phyloP scores from a whole-genome alignment of 2,113 vertebrate genomes.

The Casuarius casuarius region DNA sequence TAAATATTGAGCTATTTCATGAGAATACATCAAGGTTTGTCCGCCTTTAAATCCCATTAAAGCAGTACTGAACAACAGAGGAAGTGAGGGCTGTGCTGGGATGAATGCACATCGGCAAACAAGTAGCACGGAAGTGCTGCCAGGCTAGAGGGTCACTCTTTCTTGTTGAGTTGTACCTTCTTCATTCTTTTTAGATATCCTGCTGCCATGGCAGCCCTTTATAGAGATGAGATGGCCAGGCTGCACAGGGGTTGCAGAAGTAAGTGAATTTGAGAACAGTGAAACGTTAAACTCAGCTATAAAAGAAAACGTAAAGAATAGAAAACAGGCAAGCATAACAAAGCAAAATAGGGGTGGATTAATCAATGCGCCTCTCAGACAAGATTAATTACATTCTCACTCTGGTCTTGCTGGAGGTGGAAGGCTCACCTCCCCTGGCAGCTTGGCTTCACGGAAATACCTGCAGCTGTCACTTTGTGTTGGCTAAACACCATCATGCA shows the following conservation, averaged over 20 bases:
- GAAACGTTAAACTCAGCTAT: fast-evolving
- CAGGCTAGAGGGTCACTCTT: background rate
- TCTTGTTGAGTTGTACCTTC: background rate
- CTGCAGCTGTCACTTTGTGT: background rate
- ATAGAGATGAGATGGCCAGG: background rate
- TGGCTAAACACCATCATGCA: background rate
- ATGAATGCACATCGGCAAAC: background rate
- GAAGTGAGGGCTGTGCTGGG: background rate
- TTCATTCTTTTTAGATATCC: background rate
- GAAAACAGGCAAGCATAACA: background rate
- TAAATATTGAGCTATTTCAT: background rate
- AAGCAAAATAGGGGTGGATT: background rate
- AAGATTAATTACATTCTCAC: background rate
- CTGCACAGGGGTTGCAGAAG: background rate
- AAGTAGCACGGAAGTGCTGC: background rate
- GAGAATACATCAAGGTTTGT: fast-evolving
- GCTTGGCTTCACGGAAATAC: background rate
- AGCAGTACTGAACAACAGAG: background rate
- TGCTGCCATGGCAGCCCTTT: background rate
- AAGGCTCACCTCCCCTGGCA: background rate
- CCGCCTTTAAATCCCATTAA: fast-evolving
- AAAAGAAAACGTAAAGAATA: background rate
- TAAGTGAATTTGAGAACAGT: background rate
- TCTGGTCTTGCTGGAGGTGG: background rate
- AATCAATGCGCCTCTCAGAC: background rate